These are phyloP conservation scores for Styela plicata DNA, from an alignment of 23 tunicate genomes.

Conservation along the genomic window DNA sequence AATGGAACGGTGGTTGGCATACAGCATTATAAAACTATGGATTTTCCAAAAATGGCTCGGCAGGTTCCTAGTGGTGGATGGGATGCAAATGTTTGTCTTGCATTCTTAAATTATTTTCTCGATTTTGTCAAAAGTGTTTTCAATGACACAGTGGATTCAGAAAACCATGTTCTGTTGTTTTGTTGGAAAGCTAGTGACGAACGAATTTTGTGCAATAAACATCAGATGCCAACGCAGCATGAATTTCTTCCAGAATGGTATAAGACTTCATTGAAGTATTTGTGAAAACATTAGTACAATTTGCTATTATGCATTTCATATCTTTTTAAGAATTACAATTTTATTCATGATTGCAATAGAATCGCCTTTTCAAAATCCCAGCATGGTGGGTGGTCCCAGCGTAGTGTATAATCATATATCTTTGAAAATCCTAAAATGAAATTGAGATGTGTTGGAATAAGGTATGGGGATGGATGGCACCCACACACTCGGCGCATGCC, in stretches of 20 bases:
- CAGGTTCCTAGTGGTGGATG: slow-evolving; percentile 33
- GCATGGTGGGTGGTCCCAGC: too few relatives aligned
- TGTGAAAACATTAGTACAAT: too few relatives aligned
- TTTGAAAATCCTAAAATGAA: too few relatives aligned
- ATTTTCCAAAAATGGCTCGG: slow-evolving; percentile 42
- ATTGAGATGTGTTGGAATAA: too few relatives aligned
- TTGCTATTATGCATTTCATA: too few relatives aligned
- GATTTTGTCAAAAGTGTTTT: slow-evolving; percentile 16
- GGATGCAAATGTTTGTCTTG: slow-evolving; percentile 42
- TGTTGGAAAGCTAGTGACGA: slow-evolving; percentile 14
- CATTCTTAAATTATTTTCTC: slow-evolving; percentile 45
- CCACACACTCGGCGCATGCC: too few relatives aligned
- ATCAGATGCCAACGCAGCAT: background rate
- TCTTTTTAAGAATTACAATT: too few relatives aligned
- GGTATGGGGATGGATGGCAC: too few relatives aligned
- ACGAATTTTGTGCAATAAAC: background rate
- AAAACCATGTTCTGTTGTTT: background rate
- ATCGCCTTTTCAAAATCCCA: too few relatives aligned
- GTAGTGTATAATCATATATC: too few relatives aligned
- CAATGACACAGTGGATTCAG: background rate
- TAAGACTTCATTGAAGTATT: background rate
- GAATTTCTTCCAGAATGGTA: slow-evolving; percentile 24
- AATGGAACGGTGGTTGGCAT: slow-evolving; percentile 45
- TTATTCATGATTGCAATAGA: too few relatives aligned
- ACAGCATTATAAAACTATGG: slow-evolving; percentile 28